Percentiles rank a stretch among this genome's conserved stretches.
Conservation (phyloP, 2,113 vertebrate genomes). For the Prunella fulvescens region DNA sequence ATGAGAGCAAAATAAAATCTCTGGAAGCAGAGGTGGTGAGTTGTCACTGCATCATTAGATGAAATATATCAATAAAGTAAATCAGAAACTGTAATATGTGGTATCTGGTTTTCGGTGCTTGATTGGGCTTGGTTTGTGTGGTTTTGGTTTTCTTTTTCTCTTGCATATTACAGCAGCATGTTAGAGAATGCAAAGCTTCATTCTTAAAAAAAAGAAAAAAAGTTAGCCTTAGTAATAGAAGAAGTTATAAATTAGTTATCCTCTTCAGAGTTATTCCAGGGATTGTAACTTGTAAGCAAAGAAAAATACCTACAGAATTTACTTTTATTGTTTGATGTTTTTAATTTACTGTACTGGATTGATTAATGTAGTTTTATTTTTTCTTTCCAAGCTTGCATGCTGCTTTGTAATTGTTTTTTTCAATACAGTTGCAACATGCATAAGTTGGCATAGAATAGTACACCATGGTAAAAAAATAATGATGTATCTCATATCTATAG, state of each 20-base stretch:
- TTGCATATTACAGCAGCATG: background rate
- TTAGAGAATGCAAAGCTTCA: background rate
- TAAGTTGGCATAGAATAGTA: background rate
- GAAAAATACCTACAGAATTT: background rate
- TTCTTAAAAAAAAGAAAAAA: background rate
- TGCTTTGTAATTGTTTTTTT: background rate
- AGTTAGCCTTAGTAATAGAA: background rate
- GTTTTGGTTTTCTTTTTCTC: background rate
- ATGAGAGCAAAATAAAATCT: conserved; percentile 82
- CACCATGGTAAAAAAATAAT: background rate
- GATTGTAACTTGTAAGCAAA: background rate
- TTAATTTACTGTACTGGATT: background rate
- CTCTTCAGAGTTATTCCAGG: background rate
- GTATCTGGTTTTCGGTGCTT: background rate
- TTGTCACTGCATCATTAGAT: background rate
- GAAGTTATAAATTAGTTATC: background rate
- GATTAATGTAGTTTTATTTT: background rate
- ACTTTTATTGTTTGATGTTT: background rate
- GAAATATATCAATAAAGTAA: background rate
- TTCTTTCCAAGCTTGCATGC: background rate
- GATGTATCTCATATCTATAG: background rate
- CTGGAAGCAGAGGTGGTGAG: conserved; percentile 87
- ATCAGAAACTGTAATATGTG: background rate
- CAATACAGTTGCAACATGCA: background rate
- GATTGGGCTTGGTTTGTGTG: background rate